Evolutionary conservation across 2,797 vertebrate species (phyloP).

Genomic region (Rhabdophis nuchalis): DNA sequence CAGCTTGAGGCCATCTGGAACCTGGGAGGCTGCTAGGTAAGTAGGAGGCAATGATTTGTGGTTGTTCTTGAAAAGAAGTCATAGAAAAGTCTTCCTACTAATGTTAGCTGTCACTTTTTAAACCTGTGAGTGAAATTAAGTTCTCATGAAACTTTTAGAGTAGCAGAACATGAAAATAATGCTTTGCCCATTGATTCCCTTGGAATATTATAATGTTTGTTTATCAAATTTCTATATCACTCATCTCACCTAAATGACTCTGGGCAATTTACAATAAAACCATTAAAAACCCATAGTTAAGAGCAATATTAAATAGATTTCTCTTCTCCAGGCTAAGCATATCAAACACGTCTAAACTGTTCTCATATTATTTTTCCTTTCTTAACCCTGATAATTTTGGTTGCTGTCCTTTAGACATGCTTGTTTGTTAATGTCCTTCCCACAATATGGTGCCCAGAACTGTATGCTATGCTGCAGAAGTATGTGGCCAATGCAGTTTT

Average conservation of each 20-base stretch:
- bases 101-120: constrained; percentile 24
- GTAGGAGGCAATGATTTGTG: constrained; percentile 30
- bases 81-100: constrained; percentile 4
- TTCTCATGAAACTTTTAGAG: constrained; percentile 15
- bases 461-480: background rate
- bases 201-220: background rate
- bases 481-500: background rate
- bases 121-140: constrained; percentile 26
- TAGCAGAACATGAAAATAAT: background rate
- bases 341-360: background rate
- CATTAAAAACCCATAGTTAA: background rate
- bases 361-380: background rate
- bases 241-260: background rate
- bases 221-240: background rate
- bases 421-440: background rate
- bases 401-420: background rate
- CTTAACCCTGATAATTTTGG: background rate
- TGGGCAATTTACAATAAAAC: background rate
- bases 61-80: constrained; percentile 25
- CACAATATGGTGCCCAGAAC: background rate
- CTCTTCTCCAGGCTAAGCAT: background rate
- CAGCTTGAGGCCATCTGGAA: constrained; percentile 35
- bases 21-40: background rate
- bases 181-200: background rate
- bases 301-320: background rate